phyloP scores from a whole-genome alignment of 2,888 invertebrate genomes.

The Phaonia tiefii region DNA sequence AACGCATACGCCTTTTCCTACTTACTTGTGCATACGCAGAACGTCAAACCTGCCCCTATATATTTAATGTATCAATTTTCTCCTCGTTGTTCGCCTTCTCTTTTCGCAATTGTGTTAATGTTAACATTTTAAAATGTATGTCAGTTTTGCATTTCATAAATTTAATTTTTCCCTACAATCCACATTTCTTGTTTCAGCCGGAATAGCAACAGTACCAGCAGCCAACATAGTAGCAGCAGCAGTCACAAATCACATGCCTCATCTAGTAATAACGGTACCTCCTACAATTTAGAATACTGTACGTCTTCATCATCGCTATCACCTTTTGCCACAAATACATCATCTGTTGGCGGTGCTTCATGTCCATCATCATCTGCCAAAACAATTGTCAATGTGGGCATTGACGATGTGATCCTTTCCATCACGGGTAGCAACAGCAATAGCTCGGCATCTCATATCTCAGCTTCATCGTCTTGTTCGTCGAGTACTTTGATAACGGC shows the following conservation, averaged over 20 bases:
- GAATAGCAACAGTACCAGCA: constrained; percentile 70
- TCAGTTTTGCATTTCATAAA: constrained; percentile 31
- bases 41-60: constrained; percentile 54
- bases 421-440: constrained; percentile 61
- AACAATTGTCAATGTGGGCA: constrained; percentile 63
- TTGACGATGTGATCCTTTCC: constrained; percentile 63
- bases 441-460: constrained; percentile 62
- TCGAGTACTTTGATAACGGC: constrained; percentile 39
- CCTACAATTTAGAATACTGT: constrained; percentile 67
- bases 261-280: constrained; percentile 62
- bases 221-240: constrained; percentile 66
- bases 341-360: constrained; percentile 53
- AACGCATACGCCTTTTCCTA: constrained; percentile 55
- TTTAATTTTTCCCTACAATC: constrained; percentile 45
- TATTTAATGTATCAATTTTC: constrained; percentile 64
- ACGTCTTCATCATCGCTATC: constrained; percentile 68
- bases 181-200: constrained; percentile 63
- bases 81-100: constrained; percentile 1
- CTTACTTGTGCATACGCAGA: constrained; percentile 25
- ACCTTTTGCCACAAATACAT: constrained; percentile 62
- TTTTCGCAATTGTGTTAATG: constrained; percentile 53
- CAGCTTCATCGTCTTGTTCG: constrained; percentile 52
- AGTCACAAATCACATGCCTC: constrained; percentile 65
- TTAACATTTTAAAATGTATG: constrained; percentile 1
- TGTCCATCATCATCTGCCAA: constrained; percentile 66